Percentiles rank a stretch among this genome's conserved stretches.
phyloP scores from a whole-genome alignment of 2,797 vertebrate genomes.

The Neosilurus hyrtlii region DNA sequence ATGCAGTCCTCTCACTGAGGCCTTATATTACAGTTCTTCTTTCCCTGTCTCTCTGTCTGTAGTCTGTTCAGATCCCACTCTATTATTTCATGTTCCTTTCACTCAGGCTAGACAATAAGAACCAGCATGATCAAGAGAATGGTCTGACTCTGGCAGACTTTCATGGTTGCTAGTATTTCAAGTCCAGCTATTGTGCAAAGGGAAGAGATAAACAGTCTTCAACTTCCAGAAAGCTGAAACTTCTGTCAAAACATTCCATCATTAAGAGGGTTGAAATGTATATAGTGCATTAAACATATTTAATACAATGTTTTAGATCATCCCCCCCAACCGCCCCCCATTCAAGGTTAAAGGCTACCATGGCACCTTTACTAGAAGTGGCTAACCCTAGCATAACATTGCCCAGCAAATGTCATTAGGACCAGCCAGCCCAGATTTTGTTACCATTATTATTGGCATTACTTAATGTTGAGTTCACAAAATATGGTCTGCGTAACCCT shows the following conservation, averaged over 20 bases:
- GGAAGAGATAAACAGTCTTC: neutral
- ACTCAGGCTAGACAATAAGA: conserved; percentile 12
- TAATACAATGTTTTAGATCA: neutral
- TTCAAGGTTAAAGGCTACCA: neutral
- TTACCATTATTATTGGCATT: neutral
- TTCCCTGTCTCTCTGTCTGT: conserved; percentile 10
- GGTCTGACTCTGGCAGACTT: conserved; percentile 13
- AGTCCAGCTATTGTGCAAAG: neutral
- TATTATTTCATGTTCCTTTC: conserved; percentile 17
- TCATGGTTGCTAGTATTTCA: neutral
- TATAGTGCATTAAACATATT: neutral
- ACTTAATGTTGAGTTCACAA: neutral
- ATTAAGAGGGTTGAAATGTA: neutral
- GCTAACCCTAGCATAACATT: neutral
- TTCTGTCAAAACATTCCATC: neutral
- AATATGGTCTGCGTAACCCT: too few species aligned
- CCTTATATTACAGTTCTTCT: conserved; percentile 35
- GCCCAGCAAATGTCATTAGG: neutral
- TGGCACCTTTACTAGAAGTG: neutral
- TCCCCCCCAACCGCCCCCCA: too few species aligned
- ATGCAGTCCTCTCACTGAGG: conserved; percentile 50
- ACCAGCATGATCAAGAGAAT: conserved; percentile 15
- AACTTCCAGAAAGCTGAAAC: neutral
- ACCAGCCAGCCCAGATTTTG: neutral
- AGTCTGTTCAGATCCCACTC: neutral